Conservation (phyloP, 2,888 invertebrate genomes). For the Phymatocera aterrima region DNA sequence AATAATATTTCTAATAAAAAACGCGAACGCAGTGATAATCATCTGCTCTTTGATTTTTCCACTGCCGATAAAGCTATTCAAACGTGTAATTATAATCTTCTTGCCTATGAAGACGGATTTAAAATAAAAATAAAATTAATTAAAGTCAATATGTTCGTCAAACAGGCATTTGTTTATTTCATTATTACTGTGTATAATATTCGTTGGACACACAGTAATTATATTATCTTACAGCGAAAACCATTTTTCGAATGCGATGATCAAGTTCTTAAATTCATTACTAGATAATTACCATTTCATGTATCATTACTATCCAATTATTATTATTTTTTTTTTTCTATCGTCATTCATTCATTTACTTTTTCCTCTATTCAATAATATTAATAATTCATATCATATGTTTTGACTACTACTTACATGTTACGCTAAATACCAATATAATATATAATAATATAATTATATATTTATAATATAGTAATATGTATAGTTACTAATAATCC, state of each 20-base stretch:
- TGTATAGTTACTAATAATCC: constrained; percentile 66
- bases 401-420: constrained; percentile 66
- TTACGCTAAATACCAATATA: constrained; percentile 66
- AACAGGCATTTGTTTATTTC: constrained; percentile 62
- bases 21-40: too few species aligned
- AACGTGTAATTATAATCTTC: too few species aligned
- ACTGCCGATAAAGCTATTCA: too few species aligned
- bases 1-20: too few species aligned
- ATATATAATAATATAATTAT: constrained; percentile 59
- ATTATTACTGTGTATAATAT: constrained; percentile 61
- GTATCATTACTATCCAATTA: constrained; percentile 37
- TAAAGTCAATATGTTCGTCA: constrained; percentile 46
- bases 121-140: constrained; percentile 14
- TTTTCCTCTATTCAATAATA: constrained; percentile 55
- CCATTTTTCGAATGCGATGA: constrained; percentile 55
- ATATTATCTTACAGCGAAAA: constrained; percentile 61
- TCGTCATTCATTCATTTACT: constrained; percentile 50
- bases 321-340: constrained; percentile 49
- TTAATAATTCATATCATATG: constrained; percentile 57
- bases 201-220: constrained; percentile 59
- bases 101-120: not conserved
- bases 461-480: constrained; percentile 63
- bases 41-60: too few species aligned
- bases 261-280: constrained; percentile 28
- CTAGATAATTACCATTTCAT: constrained; percentile 29